Percentiles rank a stretch among this genome's conserved stretches.
Conservation (phyloP, 2,797 vertebrate genomes). For the Enteromius unitaeniatus region DNA sequence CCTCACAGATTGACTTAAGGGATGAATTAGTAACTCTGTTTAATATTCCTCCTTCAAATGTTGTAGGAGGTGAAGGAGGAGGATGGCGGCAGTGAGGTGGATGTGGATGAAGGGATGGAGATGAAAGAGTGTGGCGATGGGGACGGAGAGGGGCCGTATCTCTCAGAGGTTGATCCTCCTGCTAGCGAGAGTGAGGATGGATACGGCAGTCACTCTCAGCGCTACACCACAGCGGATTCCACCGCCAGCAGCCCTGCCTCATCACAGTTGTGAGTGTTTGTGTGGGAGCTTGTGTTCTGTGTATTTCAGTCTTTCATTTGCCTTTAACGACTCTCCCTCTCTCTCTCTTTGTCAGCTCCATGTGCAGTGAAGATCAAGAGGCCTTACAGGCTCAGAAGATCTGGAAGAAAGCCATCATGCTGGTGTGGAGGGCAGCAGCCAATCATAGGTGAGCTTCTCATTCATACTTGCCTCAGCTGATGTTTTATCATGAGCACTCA, state of each 20-base stretch:
- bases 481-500: slow-evolving; percentile 3
- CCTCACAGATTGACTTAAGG: background rate
- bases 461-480: background rate
- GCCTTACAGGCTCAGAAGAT: slow-evolving; percentile 98
- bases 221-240: slow-evolving; percentile 91
- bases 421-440: slow-evolving; percentile 98
- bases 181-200: slow-evolving; percentile 98
- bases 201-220: slow-evolving; percentile 94
- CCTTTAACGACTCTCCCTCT: background rate
- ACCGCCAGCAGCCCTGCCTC: slow-evolving; percentile 98
- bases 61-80: slow-evolving; percentile 93
- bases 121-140: slow-evolving; percentile 93
- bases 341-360: slow-evolving; percentile 80
- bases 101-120: slow-evolving; percentile 87
- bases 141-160: slow-evolving; percentile 82
- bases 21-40: background rate
- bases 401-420: slow-evolving; percentile 99
- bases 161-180: slow-evolving; percentile 94
- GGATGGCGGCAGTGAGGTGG: slow-evolving; percentile 88
- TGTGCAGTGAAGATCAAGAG: slow-evolving; percentile 97
- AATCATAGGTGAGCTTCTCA: slow-evolving; percentile 88
- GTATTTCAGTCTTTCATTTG: background rate
- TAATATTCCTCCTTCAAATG: slow-evolving; percentile 8
- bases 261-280: slow-evolving; percentile 91
- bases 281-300: slow-evolving; percentile 65